Conservation (phyloP, 2,797 vertebrate species). For the Cirrhinus mrigala region DNA sequence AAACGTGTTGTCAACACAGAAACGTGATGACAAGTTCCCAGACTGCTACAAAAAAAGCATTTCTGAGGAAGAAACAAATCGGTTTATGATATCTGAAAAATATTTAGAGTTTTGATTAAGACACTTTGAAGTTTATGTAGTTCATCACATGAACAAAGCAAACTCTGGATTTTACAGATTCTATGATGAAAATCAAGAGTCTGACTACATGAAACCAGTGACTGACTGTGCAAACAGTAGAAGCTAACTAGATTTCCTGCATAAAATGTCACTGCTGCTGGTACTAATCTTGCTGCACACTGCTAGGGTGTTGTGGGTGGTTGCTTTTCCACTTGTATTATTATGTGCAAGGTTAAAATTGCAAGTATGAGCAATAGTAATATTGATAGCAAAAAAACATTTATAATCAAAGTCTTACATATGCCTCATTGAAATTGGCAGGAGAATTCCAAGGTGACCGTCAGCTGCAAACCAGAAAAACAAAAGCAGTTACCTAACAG, state of each 20-base stretch:
- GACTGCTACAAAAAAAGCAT: background rate
- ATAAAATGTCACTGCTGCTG: background rate
- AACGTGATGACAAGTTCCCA: background rate
- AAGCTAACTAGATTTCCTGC: background rate
- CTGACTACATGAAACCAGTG: background rate
- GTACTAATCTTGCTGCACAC: background rate
- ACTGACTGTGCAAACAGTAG: background rate
- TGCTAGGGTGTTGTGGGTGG: background rate
- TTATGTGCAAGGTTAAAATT: background rate
- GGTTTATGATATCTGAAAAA: background rate
- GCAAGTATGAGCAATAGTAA: background rate
- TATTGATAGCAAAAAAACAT: background rate
- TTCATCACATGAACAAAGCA: background rate
- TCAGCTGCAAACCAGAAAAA: constrained; percentile 5
- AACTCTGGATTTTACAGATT: background rate
- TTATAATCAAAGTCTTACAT: background rate
- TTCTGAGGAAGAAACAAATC: background rate
- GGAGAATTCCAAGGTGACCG: constrained; percentile 27
- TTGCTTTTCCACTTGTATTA: background rate
- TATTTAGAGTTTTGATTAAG: background rate
- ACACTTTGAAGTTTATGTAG: background rate
- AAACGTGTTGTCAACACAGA: constrained; percentile 1
- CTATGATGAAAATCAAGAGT: background rate
- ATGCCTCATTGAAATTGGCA: background rate
- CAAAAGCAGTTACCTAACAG: constrained; percentile 52